Percentiles rank a stretch among this genome's conserved stretches.
Evolutionary conservation across 1,140 invertebrate species (phyloP).

Genomic region (Magallana ariakensis): DNA sequence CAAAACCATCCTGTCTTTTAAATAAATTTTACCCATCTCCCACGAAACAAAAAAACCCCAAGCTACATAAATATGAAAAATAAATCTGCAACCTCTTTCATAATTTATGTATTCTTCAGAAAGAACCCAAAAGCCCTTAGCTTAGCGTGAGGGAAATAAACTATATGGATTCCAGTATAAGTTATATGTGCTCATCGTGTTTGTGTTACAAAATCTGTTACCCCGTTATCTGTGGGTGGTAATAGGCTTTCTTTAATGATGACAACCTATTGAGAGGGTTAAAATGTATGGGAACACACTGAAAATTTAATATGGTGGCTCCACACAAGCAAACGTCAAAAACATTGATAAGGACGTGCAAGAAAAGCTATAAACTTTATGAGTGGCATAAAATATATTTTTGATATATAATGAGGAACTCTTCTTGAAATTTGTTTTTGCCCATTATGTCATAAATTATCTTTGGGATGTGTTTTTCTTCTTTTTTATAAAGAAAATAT

Average conservation of each 20-base stretch:
- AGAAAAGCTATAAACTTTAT: slow-evolving; percentile 17
- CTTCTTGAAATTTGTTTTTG: not conserved
- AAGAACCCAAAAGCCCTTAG: too few species aligned
- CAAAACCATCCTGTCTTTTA: not conserved
- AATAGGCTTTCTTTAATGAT: not conserved
- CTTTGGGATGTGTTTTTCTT: too few species aligned
- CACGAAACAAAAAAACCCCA: too few species aligned
- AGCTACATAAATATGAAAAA: too few species aligned
- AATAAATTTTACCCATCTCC: too few species aligned
- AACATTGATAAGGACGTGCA: slow-evolving; percentile 9
- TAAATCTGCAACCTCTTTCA: too few species aligned
- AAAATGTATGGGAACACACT: slow-evolving; percentile 24
- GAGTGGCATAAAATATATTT: slow-evolving; percentile 6
- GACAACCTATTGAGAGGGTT: not conserved
- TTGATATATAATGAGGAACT: not conserved
- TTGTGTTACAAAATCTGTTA: too few species aligned
- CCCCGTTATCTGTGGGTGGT: not conserved
- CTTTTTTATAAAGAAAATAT: too few species aligned
- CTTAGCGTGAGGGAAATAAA: too few species aligned
- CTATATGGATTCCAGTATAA: too few species aligned
- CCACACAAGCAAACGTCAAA: not conserved
- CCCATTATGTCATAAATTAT: not conserved
- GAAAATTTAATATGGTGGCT: not conserved
- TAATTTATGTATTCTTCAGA: too few species aligned
- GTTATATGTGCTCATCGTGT: too few species aligned